Evolutionary conservation across 2,797 vertebrate genomes (phyloP), one percentile per base, ranked within the genome.

Genomic region (Phoxinus dragarum): DNA sequence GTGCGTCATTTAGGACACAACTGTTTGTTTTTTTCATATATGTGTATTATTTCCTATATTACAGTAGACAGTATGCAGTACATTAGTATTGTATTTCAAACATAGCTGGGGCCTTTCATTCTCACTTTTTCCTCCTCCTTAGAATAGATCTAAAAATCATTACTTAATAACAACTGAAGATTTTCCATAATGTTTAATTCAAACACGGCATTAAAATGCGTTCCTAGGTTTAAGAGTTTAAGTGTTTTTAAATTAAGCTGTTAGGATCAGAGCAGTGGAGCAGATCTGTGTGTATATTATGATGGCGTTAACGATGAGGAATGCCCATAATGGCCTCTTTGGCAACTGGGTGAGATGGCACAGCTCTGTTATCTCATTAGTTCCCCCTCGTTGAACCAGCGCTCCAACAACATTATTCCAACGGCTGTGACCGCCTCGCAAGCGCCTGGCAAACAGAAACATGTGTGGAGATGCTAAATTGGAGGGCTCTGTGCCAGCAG

Each of bases 281-380:
- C 42, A 87, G 84, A 87, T 75, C 86, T 85, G 84, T 84, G 44
- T 86, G 82, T 91, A 91, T 84, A 90, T 84, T 86, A 90, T 84
- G 90, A 88, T 86, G 88, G 76, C 71, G 79, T 31, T 90, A 88
- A 88, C 59, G 88, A 88, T 90, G 92, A 93, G 88, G 88, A 93
- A 92, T 91, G 91, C 84, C 89, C 52, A 89, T 90, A 68, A 83
- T 49, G 85, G 89, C 88, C 84, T 90, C 86, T 91, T 90, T 67
- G 88, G 27, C 61, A 78, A 47, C 72, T 72, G 54, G 81, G 80
- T 79, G 89, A 90, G 91, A 89, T 94, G 92, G 91, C 91, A 91
- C 87, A 87, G 86, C 88, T 92, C 88, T 87, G 80, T 86, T 69
- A 89, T 86, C 82, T 91, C 89, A 91, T 93, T 93, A 93, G 90